These are phyloP conservation scores for Rhabdomys dilectus DNA, from an alignment of 2,113 vertebrate species.

Conservation along the genomic window DNA sequence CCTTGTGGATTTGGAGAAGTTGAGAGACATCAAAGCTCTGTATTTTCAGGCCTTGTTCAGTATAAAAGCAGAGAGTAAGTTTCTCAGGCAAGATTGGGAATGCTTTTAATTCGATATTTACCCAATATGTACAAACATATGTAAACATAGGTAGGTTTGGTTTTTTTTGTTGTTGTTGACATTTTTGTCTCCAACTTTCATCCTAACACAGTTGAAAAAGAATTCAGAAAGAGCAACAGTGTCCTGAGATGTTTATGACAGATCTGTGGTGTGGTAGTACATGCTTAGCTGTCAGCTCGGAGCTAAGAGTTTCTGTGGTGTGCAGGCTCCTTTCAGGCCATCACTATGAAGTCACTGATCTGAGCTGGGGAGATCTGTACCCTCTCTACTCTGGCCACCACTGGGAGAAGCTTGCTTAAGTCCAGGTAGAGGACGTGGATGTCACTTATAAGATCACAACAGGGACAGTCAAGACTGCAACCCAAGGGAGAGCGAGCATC, in stretches of 20 bases:
- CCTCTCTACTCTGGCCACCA: not conserved
- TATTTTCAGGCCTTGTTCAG: constrained; percentile 5
- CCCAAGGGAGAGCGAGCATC: not conserved
- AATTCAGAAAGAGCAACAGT: not conserved
- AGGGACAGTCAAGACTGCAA: not conserved
- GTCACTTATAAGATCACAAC: not conserved
- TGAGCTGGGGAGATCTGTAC: not conserved
- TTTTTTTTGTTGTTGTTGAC: not conserved
- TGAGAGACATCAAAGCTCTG: not conserved
- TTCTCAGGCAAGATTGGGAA: not conserved
- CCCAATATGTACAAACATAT: not conserved
- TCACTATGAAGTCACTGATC: not conserved
- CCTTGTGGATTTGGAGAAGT: not conserved
- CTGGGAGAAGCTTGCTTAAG: not conserved
- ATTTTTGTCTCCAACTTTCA: not conserved
- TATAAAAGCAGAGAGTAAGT: not conserved
- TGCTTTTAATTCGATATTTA: not conserved
- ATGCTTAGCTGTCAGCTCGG: not conserved
- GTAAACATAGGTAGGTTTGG: not conserved
- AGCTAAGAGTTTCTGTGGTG: not conserved
- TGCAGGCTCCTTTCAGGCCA: not conserved
- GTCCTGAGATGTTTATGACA: not conserved
- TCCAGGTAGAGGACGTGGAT: not conserved
- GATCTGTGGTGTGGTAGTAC: not conserved
- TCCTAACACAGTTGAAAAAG: constrained; percentile 25